Conservation (phyloP, 2,113 vertebrate genomes). For the Apaloderma vittatum region DNA sequence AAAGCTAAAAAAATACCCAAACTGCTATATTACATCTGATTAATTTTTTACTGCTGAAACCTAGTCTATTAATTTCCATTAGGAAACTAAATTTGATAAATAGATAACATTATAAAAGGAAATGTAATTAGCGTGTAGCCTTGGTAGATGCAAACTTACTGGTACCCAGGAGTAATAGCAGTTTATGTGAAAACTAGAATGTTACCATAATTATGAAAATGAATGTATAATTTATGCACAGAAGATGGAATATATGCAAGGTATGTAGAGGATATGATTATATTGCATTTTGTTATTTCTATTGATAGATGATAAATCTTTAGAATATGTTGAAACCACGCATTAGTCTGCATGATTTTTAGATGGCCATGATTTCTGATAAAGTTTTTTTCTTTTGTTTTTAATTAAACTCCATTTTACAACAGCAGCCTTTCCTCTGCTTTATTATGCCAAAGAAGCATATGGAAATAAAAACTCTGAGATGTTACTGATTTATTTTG, state of each 20-base stretch:
- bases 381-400: conserved; percentile 76
- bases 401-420: conserved; percentile 80
- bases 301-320: conserved; percentile 72
- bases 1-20: conserved; percentile 2
- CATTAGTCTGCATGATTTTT: conserved; percentile 46
- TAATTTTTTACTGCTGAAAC: conserved; percentile 10
- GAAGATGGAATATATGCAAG: conserved; percentile 67
- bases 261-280: conserved; percentile 58
- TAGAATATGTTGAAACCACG: conserved; percentile 35
- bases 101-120: conserved; percentile 66
- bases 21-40: background rate
- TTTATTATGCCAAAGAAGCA: conserved; percentile 79
- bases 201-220: conserved; percentile 76
- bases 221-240: conserved; percentile 75
- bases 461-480: conserved; percentile 81
- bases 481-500: conserved; percentile 81
- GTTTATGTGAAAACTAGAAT: conserved; percentile 73
- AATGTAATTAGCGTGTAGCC: conserved; percentile 64
- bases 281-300: conserved; percentile 59
- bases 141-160: conserved; percentile 66
- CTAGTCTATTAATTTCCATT: conserved; percentile 70
- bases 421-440: conserved; percentile 57
- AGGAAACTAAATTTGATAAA: conserved; percentile 66
- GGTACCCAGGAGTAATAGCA: conserved; percentile 75
- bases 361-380: conserved; percentile 62